A percentile compares a stretch with the other conserved stretches of the same genome.
phyloP scores from a whole-genome alignment of 2,888 invertebrate species.

The Heliconius sara region DNA sequence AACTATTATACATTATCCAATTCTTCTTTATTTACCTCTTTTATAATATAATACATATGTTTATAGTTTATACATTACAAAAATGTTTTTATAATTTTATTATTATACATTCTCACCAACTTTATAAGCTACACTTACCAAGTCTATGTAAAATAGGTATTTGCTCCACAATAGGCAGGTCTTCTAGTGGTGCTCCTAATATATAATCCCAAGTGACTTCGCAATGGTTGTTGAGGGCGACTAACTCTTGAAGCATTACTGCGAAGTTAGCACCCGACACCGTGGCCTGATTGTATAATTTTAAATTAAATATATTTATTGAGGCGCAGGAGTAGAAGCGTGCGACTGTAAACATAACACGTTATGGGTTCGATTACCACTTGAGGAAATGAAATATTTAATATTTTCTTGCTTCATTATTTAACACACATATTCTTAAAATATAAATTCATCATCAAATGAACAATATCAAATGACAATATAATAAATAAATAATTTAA shows the following conservation, averaged over 20 bases:
- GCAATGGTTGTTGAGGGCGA: constrained; percentile 89
- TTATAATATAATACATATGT: no score
- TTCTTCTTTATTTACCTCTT: no score
- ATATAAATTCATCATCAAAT: no score
- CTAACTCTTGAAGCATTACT: constrained; percentile 87
- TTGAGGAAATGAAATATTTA: no score
- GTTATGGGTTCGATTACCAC: no score
- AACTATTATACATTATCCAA: no score
- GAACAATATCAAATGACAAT: no score
- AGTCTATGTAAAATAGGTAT: constrained; percentile 90
- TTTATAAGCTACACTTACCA: constrained; percentile 64
- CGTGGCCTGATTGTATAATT: constrained; percentile 73
- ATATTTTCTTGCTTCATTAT: no score
- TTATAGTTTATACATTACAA: no score
- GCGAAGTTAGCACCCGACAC: constrained; percentile 85
- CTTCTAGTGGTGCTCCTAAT: constrained; percentile 88
- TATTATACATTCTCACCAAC: neutral
- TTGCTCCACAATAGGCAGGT: constrained; percentile 91
- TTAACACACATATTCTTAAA: no score
- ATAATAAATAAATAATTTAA: neutral
- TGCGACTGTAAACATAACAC: no score
- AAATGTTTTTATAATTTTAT: no score
- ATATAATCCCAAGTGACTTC: constrained; percentile 89
- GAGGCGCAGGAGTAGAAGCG: neutral
- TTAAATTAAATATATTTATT: constrained; percentile 14